Evolutionary conservation across 2,888 invertebrate genomes (phyloP).

Genomic region (Plebejus argus): DNA sequence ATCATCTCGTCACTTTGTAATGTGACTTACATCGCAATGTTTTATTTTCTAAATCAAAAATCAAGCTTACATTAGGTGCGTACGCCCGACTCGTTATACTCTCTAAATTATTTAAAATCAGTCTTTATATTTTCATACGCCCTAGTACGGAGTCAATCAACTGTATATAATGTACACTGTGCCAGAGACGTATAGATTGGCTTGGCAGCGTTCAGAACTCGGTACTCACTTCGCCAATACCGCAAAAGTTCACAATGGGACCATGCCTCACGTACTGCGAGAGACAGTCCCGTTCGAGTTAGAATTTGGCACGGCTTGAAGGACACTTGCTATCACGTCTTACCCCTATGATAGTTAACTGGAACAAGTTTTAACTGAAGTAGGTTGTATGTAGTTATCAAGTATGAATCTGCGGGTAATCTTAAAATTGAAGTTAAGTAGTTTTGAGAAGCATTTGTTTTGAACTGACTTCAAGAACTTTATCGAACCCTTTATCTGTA

Average conservation of each 20-base stretch:
- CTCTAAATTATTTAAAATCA: no score
- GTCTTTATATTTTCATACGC: no score
- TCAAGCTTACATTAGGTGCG: no score
- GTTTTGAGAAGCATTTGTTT: background rate
- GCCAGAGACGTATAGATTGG: background rate
- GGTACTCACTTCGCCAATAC: slow-evolving; percentile 11
- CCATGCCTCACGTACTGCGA: slow-evolving; percentile 11
- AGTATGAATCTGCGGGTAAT: background rate
- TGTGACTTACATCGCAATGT: no score
- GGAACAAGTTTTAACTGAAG: background rate
- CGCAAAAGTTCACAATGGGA: slow-evolving; percentile 16
- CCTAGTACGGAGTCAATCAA: background rate
- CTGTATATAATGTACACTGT: background rate
- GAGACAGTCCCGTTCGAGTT: slow-evolving; percentile 19
- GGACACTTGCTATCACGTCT: slow-evolving; percentile 11
- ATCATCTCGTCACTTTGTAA: no score
- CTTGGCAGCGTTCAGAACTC: slow-evolving; percentile 17
- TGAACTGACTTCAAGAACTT: background rate
- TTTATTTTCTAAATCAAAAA: no score
- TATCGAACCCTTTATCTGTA: no score
- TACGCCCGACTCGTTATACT: background rate
- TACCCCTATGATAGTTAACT: slow-evolving; percentile 2
- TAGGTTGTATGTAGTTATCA: background rate
- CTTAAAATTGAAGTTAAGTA: background rate
- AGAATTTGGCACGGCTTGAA: slow-evolving; percentile 13